These are phyloP conservation scores for Meteorus colon DNA, from an alignment of 2,888 invertebrate genomes.

Conservation along the genomic window DNA sequence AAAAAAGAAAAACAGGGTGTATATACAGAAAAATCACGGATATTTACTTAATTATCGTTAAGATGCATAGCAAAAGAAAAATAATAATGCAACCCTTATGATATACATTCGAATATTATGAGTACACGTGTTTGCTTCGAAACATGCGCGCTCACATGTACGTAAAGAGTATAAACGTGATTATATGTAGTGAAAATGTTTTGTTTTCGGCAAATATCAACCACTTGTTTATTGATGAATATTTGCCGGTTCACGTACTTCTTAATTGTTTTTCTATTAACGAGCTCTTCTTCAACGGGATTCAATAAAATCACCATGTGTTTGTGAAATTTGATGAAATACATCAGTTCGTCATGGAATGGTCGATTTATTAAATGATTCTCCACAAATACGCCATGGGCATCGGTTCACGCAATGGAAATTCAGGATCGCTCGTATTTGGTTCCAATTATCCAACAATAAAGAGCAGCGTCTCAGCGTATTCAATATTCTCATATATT, in stretches of 20 bases:
- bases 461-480: background rate
- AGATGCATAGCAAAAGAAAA: constrained; percentile 28
- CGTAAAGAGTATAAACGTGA: background rate
- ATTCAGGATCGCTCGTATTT: constrained; percentile 24
- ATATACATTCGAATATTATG: background rate
- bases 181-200: background rate
- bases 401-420: background rate
- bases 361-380: background rate
- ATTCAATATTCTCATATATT: constrained; percentile 16
- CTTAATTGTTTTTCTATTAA: background rate
- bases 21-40: constrained; percentile 69
- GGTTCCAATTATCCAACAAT: background rate
- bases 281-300: background rate
- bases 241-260: constrained; percentile 26
- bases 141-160: background rate
- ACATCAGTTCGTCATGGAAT: background rate
- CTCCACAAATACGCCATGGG: constrained; percentile 27
- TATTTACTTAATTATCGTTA: constrained; percentile 72
- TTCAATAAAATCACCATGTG: background rate
- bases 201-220: background rate
- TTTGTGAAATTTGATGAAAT: background rate
- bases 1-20: constrained; percentile 66
- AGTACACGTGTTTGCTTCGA: background rate
- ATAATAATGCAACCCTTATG: constrained; percentile 15
- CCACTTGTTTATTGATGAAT: background rate